Evolutionary conservation across 1,140 invertebrate genomes (phyloP), one percentile per base, ranked within the genome.

Genomic region (Drosophila equinoxialis): DNA sequence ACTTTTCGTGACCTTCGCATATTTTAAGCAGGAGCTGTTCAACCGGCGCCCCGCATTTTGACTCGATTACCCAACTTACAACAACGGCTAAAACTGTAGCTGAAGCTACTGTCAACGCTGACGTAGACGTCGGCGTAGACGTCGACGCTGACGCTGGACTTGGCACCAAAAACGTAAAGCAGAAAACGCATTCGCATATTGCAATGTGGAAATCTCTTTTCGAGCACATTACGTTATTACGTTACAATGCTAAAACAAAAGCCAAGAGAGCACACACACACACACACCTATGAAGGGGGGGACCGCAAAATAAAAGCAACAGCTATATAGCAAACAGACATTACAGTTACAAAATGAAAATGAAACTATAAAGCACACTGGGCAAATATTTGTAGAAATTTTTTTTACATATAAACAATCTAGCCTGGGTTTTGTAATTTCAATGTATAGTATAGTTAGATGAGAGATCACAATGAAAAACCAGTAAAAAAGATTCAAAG

Each of bases 281-380:
- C 45, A 11, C 45, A 51, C 17, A 51, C 45, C 45, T 2, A 51
- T 13, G 37, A 23, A 20, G 45, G 45, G 45, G 45, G 45, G 45
- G 23, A 11, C 45, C 45, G 23, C 54, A 68, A 51, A 62, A 74
- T 45, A 65, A 65, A 63, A 60, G 45, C 73, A 66, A 60, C 73
- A 65, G 42, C 71, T 64, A 68, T 55, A 70, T 73, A 69, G 80
- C 70, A 79, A 73, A 87, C 72, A 68, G 79, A 76, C 79, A 83
- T 87, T 83, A 87, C 82, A 82, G 82, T 86, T 86, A 86, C 84
- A 86, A 89, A 83, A 86, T 72, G 68, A 87, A 86, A 77, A 65
- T 66, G 65, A 87, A 86, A 78, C 79, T 71, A 85, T 74, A 68
- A 67, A 70, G 55, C 70, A 74, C 67, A 75, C 68, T 65, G 35